Base-by-base conservation (phyloP, 2,797 vertebrate genomes). In the Phoxinus dragarum region DNA sequence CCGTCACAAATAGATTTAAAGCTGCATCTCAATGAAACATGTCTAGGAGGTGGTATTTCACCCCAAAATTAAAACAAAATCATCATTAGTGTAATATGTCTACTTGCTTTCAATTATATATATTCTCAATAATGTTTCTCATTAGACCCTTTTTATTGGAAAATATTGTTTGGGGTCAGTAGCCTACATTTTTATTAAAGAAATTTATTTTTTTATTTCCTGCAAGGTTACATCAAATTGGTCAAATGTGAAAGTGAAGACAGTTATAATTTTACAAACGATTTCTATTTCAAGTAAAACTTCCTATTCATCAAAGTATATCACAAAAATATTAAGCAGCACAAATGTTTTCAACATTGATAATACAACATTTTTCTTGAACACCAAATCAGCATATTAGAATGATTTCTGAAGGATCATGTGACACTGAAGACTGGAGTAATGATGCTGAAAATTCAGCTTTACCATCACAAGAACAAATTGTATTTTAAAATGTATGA, bases 11-110 rank as follows among this genome's bases (percentile, higher is more conserved):
- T 12, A 68, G 16, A 23, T 72, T 72, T 10, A 64, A 23, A 44
- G 64, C n/a, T 52, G 67, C 5, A 23, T 71, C 38, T 80, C 31
- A 67, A 23, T 76, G 34, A 86, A 85, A 84, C 27, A 44, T n/a
- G 44, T n/a, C 56, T 42, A 8, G 12, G 23, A 16, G 47, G 14
- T 40, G 1, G 36, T 11, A n/a, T 59, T 72, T 72, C 5, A 59
- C 27, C 27, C 2, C 27, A 49, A 47, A 64, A 47, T 82, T 17
- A 54, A 68, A 69, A 52, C 7, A 8, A 16, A 59, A 27, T 54
- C 1, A 36, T 56, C 23, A 64, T 85, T 34, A 56, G 3, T 49
- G 40, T 27, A 12, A 36, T 10, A 19, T 34, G 16, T 74, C n/a
- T 34, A 14, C 8, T 34, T 40, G 47, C 10, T 42, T 47, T 61